Percentiles rank a stretch among this genome's conserved stretches.
Evolutionary conservation across 2,797 vertebrate species (phyloP).

Genomic region (Melanotaenia nigrans): DNA sequence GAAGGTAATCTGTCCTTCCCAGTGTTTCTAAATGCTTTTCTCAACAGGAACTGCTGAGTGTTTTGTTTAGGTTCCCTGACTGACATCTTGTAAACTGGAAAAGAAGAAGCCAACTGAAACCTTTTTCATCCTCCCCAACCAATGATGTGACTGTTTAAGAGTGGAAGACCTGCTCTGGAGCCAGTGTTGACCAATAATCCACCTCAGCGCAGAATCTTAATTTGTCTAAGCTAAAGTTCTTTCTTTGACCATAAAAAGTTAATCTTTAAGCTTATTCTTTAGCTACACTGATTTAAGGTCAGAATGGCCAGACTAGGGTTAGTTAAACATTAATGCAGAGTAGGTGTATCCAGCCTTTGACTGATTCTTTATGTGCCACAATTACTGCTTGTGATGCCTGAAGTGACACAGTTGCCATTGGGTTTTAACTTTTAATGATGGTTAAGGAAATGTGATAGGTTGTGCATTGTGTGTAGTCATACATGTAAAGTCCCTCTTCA

Average conservation of each 20-base stretch:
- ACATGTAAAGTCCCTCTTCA: neutral
- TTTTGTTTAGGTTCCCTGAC: no score
- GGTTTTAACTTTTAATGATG: neutral
- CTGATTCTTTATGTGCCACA: neutral
- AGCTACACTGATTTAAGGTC: neutral
- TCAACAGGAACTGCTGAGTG: no score
- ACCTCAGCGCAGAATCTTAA: constrained; percentile 23
- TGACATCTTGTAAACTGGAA: no score
- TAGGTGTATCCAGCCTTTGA: neutral
- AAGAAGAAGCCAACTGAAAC: neutral
- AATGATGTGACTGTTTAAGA: neutral
- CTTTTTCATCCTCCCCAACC: neutral
- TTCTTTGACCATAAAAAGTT: neutral
- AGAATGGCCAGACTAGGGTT: neutral
- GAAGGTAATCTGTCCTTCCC: no score
- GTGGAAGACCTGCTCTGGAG: neutral
- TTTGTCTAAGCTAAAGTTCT: neutral
- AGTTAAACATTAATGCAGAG: neutral
- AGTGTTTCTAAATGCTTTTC: no score
- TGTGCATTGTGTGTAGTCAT: neutral
- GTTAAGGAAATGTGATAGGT: neutral
- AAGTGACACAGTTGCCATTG: neutral
- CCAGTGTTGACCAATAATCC: constrained; percentile 11
- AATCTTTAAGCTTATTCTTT: neutral
- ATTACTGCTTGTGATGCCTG: neutral